Conservation (phyloP, 2,888 invertebrate species). For the Platycheirus albimanus region DNA sequence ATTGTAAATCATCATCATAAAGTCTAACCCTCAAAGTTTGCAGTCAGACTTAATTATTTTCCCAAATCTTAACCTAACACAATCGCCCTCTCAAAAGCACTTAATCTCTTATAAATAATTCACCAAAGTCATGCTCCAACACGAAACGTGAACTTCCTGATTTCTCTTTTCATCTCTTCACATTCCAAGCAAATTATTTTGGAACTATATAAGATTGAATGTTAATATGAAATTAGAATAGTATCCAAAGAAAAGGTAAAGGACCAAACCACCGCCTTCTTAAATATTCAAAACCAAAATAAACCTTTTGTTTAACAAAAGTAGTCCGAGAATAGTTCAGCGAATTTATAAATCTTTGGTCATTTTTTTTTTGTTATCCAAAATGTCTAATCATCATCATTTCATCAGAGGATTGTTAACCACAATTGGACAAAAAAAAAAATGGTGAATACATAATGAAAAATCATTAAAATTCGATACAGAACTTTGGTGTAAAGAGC, state of each 20-base stretch:
- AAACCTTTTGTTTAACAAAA: constrained; percentile 29
- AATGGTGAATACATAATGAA: constrained; percentile 71
- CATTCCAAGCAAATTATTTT: too few relatives aligned
- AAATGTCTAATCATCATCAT: constrained; percentile 63
- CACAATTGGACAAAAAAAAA: constrained; percentile 54
- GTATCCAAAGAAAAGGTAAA: not conserved
- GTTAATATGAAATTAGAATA: too few relatives aligned
- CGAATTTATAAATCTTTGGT: constrained; percentile 27
- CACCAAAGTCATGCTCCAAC: constrained; percentile 38
- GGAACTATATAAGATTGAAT: too few relatives aligned
- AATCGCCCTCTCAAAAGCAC: constrained; percentile 29
- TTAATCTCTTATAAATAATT: constrained; percentile 62
- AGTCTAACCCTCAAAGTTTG: constrained; percentile 36
- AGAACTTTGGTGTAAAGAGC: constrained; percentile 48
- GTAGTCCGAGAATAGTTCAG: constrained; percentile 8
- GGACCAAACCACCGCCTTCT: not conserved
- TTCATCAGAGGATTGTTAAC: constrained; percentile 43
- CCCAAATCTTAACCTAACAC: constrained; percentile 16
- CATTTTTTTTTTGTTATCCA: constrained; percentile 61
- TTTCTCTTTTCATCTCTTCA: constrained; percentile 21
- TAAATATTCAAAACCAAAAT: constrained; percentile 57
- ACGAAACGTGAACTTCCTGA: constrained; percentile 13
- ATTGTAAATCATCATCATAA: constrained; percentile 21
- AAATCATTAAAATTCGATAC: constrained; percentile 73
- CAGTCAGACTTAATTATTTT: constrained; percentile 39